Evolutionary conservation across 2,888 invertebrate genomes (phyloP), one percentile per base, ranked within the genome.

Genomic region (Dynastes tityus): DNA sequence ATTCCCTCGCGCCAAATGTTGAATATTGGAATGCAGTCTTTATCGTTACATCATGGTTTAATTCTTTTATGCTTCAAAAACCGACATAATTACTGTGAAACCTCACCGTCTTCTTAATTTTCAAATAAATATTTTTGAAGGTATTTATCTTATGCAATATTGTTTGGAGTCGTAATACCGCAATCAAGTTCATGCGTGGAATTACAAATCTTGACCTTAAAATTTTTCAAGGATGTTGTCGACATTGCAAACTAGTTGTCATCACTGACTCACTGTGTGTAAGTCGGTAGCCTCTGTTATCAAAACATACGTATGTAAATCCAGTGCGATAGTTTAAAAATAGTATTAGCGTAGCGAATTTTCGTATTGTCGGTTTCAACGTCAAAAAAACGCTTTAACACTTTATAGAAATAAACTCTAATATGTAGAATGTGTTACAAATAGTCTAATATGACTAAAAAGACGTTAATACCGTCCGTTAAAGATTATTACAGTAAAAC

Each of bases 201-300:
- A 73, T 73, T 73, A 58, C 58, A 73, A 73, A 73, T 73, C 73
- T 73, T 73, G 73, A 73, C 73, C 73, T 73, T 73, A 73, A 73
- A 73, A 61, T 37, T 53, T 32, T 45, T 73, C 73, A 73, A 73
- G 73, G 73, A 73, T 73, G n/a, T 73, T 58, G 61, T 61, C 22
- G 73, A 27, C 61, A 73, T 45, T 58, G 61, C 58, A 61, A 58
- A 40, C 58, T 16, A 58, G 73, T 61, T 73, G 73, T 73, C 61
- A 73, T 61, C 58, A 40, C 73, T 73, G 73, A 73, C 37, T 73
- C 58, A 68, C 27, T 29, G 11, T 5, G 29, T 68, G 51, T 9
- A 5, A 58, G 58, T 73, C 58, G 40, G 16, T 73, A 58, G 40
- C 73, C 9, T 58, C 32, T 53, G 51, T 51, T 71, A 32, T 53